These are phyloP conservation scores for Caenorhabditis sinica DNA, from an alignment of 2,888 invertebrate genomes.

Conservation along the genomic window DNA sequence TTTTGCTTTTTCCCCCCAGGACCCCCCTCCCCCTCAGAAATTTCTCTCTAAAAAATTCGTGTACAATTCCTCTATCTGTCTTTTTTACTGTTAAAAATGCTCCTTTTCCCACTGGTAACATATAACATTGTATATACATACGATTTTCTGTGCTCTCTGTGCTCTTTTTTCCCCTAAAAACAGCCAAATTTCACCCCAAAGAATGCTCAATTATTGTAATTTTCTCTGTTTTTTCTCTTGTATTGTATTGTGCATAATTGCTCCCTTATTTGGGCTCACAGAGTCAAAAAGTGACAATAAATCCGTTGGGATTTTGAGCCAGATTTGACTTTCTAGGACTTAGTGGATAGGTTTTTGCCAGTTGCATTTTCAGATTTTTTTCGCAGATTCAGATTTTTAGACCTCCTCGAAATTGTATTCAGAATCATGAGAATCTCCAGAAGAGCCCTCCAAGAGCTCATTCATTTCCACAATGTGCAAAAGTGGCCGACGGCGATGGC, in stretches of 20 bases:
- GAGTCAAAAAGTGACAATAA: constrained; percentile 9
- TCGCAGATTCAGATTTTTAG: background rate
- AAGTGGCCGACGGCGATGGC: constrained; percentile 75
- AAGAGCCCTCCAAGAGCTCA: constrained; percentile 40
- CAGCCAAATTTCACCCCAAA: background rate
- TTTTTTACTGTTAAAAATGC: background rate
- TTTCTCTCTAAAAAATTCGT: constrained; percentile 11
- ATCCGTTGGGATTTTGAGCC: constrained; percentile 30
- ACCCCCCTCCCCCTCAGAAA: background rate
- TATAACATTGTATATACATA: too few species aligned
- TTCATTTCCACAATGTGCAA: constrained; percentile 73
- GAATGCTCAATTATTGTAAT: background rate
- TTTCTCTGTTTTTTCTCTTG: constrained; percentile 11
- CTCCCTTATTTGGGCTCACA: background rate
- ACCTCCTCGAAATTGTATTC: too few species aligned
- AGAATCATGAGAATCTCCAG: constrained; percentile 39
- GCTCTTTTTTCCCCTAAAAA: background rate
- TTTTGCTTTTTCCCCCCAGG: background rate
- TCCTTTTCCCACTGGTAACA: constrained; percentile 3
- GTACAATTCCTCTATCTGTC: constrained; percentile 11
- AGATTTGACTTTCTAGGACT: background rate
- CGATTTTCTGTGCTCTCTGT: background rate
- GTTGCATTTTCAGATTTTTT: constrained; percentile 1
- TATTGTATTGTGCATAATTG: constrained; percentile 38
- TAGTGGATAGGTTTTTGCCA: background rate